phyloP scores from a whole-genome alignment of 2,888 invertebrate species.

The Pammene aurita region DNA sequence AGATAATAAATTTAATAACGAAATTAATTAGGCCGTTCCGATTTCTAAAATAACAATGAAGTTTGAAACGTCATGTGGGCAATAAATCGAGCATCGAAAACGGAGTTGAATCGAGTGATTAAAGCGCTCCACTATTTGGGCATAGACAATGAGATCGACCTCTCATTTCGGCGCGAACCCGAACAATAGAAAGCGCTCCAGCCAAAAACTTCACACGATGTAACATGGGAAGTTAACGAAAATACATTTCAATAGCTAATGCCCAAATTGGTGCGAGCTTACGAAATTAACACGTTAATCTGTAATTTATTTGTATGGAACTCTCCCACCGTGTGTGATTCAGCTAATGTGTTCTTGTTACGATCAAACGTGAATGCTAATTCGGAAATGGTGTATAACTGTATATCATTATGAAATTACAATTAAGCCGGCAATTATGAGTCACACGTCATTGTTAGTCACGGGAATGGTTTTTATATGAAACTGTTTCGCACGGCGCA shows the following conservation, averaged over 20 bases:
- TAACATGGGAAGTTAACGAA: conserved; percentile 77
- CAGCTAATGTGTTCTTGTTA: conserved; percentile 70
- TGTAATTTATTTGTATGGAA: conserved; percentile 74
- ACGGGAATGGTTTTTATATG: conserved; percentile 41
- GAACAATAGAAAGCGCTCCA: conserved; percentile 71
- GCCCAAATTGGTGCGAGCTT: conserved; percentile 75
- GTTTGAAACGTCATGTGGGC: conserved; percentile 58
- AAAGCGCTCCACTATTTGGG: conserved; percentile 64
- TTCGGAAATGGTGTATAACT: conserved; percentile 64
- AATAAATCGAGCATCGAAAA: conserved; percentile 60
- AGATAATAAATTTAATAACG: conserved; percentile 41
- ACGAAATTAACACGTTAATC: conserved; percentile 76
- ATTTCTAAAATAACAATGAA: conserved; percentile 63
- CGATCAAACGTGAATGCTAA: conserved; percentile 58
- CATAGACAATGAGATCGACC: conserved; percentile 52
- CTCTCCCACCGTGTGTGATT: conserved; percentile 76
- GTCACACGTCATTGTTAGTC: conserved; percentile 53
- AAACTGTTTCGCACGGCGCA: conserved; percentile 35
- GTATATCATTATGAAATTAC: conserved; percentile 57
- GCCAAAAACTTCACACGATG: conserved; percentile 63
- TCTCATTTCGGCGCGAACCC: conserved; percentile 57
- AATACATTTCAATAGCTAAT: conserved; percentile 80
- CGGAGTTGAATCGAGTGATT: conserved; percentile 62
- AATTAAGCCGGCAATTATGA: conserved; percentile 52
- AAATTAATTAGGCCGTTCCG: conserved; percentile 43